Evolutionary conservation across 2,888 invertebrate species (phyloP).

Genomic region (Stenchaetothrips biformis): DNA sequence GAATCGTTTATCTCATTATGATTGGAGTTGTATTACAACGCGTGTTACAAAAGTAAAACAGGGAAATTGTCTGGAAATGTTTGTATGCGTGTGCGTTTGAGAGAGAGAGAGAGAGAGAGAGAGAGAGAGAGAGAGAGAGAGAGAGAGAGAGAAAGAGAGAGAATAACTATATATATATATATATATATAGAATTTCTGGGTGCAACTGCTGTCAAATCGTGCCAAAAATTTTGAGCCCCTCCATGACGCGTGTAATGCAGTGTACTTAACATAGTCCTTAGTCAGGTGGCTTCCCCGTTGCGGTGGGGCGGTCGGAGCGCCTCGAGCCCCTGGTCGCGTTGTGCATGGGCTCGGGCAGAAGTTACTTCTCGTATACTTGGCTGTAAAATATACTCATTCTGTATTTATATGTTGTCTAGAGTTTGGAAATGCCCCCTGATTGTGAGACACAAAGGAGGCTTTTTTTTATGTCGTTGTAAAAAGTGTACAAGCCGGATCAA

Average conservation of each 20-base stretch:
- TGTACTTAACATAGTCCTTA: constrained; percentile 22
- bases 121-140: background rate
- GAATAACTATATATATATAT: background rate
- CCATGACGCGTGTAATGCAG: background rate
- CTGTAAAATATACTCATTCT: background rate
- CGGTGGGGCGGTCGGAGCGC: no score
- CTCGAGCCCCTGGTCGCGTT: no score
- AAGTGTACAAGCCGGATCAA: constrained; percentile 22
- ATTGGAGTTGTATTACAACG: no score
- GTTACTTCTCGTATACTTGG: background rate
- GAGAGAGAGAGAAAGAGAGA: background rate
- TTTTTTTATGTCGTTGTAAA: constrained; percentile 6
- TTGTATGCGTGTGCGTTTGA: no score
- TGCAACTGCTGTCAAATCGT: background rate
- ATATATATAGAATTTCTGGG: background rate
- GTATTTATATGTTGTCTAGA: constrained; percentile 20
- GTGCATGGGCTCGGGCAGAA: no score
- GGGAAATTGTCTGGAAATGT: no score
- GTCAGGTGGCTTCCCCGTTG: background rate
- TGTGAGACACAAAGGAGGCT: background rate
- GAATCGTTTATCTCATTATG: no score
- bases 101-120: no score
- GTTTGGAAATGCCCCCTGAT: background rate
- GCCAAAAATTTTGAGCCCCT: background rate
- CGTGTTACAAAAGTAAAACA: no score